Evolutionary conservation across 2,888 invertebrate species (phyloP).

Genomic region (Agrochola circellaris): DNA sequence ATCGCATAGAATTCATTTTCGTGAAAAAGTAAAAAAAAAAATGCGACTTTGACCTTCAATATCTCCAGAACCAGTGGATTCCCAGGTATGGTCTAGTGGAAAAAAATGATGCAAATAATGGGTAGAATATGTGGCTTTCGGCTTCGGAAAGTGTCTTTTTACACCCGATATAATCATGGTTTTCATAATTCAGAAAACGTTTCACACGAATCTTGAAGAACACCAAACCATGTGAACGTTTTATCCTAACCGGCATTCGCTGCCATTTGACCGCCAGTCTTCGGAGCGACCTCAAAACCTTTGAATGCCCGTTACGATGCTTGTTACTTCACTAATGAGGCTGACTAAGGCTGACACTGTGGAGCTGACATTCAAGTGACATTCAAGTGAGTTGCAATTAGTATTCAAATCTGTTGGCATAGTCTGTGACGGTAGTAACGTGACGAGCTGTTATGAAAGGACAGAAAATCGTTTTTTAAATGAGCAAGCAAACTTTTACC

Average conservation of each 20-base stretch:
- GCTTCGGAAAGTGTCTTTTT: too few relatives aligned
- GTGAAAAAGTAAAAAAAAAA: too few relatives aligned
- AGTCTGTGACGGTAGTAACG: background rate
- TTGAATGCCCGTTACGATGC: conserved; percentile 1
- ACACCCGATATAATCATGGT: too few relatives aligned
- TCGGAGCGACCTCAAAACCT: conserved; percentile 32
- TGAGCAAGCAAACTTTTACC: background rate
- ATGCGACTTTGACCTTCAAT: too few relatives aligned
- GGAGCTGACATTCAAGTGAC: conserved; percentile 39
- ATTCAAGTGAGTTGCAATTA: conserved; percentile 35
- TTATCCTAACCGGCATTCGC: background rate
- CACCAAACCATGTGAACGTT: background rate
- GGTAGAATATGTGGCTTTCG: too few relatives aligned
- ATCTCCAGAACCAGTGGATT: too few relatives aligned
- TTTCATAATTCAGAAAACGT: background rate
- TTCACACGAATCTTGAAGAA: background rate
- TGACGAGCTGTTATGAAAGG: background rate
- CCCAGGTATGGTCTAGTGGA: too few relatives aligned
- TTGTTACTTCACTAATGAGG: conserved; percentile 46
- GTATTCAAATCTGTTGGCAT: conserved; percentile 11
- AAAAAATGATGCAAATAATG: too few relatives aligned
- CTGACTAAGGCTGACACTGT: conserved; percentile 5
- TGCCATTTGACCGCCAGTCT: conserved; percentile 3
- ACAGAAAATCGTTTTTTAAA: conserved; percentile 4
- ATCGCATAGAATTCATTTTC: too few relatives aligned